phyloP scores from a whole-genome alignment of 2,888 invertebrate genomes.

The Drosophila histrio region DNA sequence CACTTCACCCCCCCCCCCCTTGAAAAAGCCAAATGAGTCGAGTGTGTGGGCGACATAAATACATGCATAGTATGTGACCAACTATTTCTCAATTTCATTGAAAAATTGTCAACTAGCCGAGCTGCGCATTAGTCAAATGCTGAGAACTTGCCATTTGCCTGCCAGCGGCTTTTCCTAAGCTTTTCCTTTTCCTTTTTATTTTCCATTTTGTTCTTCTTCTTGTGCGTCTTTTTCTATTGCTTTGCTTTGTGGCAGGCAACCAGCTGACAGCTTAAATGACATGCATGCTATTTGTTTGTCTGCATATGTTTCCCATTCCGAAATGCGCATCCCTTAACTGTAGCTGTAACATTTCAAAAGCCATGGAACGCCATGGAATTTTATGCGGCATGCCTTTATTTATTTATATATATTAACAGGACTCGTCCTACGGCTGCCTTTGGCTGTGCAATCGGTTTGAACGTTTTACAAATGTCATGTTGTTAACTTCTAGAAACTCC shows the following conservation, averaged over 20 bases:
- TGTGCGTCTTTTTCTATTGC: not conserved
- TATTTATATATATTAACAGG: constrained; percentile 31
- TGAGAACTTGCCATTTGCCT: constrained; percentile 31
- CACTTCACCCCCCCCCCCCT: not conserved
- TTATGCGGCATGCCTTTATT: constrained; percentile 49
- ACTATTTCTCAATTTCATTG: constrained; percentile 71
- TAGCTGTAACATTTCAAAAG: constrained; percentile 67
- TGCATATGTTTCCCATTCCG: constrained; percentile 7
- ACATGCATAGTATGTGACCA: constrained; percentile 25
- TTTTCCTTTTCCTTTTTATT: constrained; percentile 6
- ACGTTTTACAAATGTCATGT: constrained; percentile 2
- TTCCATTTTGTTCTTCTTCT: constrained; percentile 17
- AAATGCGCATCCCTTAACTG: constrained; percentile 25
- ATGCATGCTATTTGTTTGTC: constrained; percentile 54
- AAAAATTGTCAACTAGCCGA: constrained; percentile 63
- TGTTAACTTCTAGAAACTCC: constrained; percentile 5
- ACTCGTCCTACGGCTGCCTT: constrained; percentile 30
- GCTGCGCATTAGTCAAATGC: constrained; percentile 68
- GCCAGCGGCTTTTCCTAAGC: constrained; percentile 23
- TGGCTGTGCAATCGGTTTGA: not conserved
- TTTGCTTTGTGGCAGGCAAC: constrained; percentile 30
- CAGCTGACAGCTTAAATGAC: constrained; percentile 65
- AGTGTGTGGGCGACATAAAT: not conserved
- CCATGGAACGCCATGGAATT: constrained; percentile 55
- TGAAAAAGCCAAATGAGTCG: not conserved